phyloP scores from a whole-genome alignment of 2,888 invertebrate species.

The Bellardia bayeri region DNA sequence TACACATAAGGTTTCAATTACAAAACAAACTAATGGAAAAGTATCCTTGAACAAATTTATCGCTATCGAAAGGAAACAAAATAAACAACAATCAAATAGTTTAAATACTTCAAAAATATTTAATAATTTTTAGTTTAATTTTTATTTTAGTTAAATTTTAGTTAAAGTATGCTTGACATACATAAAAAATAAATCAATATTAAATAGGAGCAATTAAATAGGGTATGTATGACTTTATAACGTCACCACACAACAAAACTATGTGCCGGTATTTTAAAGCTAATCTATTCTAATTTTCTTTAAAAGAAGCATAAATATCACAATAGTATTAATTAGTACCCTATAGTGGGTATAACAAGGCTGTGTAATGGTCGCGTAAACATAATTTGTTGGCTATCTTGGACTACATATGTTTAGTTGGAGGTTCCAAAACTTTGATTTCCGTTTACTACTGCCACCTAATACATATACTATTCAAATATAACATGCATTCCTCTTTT shows the following conservation, averaged over 20 bases:
- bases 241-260: conserved; percentile 8
- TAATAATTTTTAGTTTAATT: conserved; percentile 40
- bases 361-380: too few relatives aligned
- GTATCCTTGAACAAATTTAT: conserved; percentile 17
- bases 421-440: too few relatives aligned
- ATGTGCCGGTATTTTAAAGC: conserved; percentile 16
- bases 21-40: neutral
- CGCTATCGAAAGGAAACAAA: neutral
- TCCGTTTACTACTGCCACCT: too few relatives aligned
- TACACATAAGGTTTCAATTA: neutral
- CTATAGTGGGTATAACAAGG: neutral
- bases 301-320: neutral
- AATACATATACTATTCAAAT: too few relatives aligned
- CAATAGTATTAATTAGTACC: conserved; percentile 1
- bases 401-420: too few relatives aligned
- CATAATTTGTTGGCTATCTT: too few relatives aligned
- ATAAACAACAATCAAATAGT: neutral
- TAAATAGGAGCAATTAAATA: conserved; percentile 30
- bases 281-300: conserved; percentile 16
- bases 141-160: neutral
- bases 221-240: conserved; percentile 26
- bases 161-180: neutral
- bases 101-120: conserved; percentile 30
- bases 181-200: conserved; percentile 35
- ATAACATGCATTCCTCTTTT: too few relatives aligned